phyloP scores from a whole-genome alignment of 2,888 invertebrate species.

The Phoenoteleia sp. region DNA sequence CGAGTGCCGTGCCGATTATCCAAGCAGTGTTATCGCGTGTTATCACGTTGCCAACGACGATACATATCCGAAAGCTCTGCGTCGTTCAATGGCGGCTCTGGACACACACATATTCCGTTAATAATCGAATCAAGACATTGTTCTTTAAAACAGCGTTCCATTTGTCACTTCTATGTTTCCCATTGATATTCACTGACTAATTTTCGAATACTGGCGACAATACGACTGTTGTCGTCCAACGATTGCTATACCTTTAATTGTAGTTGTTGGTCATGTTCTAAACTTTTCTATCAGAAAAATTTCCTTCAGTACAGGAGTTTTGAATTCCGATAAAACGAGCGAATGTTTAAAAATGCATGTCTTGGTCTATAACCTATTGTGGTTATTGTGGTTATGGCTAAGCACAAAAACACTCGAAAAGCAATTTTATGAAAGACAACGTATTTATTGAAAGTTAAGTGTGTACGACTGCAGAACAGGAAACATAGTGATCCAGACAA shows the following conservation, averaged over 20 bases:
- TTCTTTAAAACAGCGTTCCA: slow-evolving; percentile 73
- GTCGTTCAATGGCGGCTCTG: slow-evolving; percentile 53
- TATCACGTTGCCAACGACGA: slow-evolving; percentile 71
- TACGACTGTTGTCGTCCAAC: not conserved
- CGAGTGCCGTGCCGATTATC: slow-evolving; percentile 72
- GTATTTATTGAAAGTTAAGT: no score
- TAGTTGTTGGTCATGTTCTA: no score
- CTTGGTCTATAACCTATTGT: no score
- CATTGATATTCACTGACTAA: slow-evolving; percentile 69
- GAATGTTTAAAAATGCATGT: no score
- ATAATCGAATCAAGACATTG: slow-evolving; percentile 72
- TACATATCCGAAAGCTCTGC: slow-evolving; percentile 68
- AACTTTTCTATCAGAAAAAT: no score
- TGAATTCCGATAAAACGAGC: no score
- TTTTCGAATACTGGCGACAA: slow-evolving; percentile 57
- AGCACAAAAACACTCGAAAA: no score
- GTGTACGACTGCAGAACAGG: no score
- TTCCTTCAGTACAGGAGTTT: no score
- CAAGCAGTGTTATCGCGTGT: slow-evolving; percentile 68
- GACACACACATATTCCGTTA: slow-evolving; percentile 71
- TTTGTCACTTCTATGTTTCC: slow-evolving; percentile 77
- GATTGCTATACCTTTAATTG: not conserved
- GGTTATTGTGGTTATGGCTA: no score
- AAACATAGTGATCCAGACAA: no score
- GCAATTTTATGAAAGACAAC: no score